Base-by-base conservation (phyloP, 2,113 vertebrate genomes). In the Oreochromis aureus region DNA sequence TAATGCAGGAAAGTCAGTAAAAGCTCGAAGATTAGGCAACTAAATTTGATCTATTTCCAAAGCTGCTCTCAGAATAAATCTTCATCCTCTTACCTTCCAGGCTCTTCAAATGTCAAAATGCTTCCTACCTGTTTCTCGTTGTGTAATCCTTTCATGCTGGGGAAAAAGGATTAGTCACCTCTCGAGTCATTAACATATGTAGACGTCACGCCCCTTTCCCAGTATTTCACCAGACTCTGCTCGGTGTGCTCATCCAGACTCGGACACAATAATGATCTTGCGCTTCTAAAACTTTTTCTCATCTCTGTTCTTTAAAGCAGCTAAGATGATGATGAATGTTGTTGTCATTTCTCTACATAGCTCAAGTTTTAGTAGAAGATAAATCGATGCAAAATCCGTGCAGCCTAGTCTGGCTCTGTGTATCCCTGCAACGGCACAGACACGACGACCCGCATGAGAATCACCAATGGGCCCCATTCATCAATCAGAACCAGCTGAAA, bases 401-500 rank as follows among this genome's bases (percentile, higher is more conserved):
- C 58, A 90, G 86, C 61, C 44, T 66, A 12, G 16, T 73, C 59
- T 9, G 6, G 34, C 3, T 61, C 36, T 69, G 32, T 61, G 87
- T 48, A 10, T 83, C 36, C 22, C 30, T 0, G 79, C 66, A 58
- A 19, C 19, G 6, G 61, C 71, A 5, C 58, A 39, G 79, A 76
- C 87, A 39, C 48, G 3, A 11, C 10, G 54, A 53, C 61, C 53
- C 10, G 71, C 30, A n/a, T 10, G 76, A 66, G 66, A 86, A 86
- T 89, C 85, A 30, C 81, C 78, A 90, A 5, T 1, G 61, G 44
- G 15, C 80, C 24, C 15, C 71, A 58, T 83, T 85, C 90, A 91
- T 94, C 89, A 89, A 86, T 92, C 90, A 89, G 32, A 84, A 27
- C n/a, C 10, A 19, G 80, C 59, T 76, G 48, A 9, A 56, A 78